Evolutionary conservation across 2,888 invertebrate genomes (phyloP), one percentile per base, ranked within the genome.

Genomic region (Platynereis dumerilii): DNA sequence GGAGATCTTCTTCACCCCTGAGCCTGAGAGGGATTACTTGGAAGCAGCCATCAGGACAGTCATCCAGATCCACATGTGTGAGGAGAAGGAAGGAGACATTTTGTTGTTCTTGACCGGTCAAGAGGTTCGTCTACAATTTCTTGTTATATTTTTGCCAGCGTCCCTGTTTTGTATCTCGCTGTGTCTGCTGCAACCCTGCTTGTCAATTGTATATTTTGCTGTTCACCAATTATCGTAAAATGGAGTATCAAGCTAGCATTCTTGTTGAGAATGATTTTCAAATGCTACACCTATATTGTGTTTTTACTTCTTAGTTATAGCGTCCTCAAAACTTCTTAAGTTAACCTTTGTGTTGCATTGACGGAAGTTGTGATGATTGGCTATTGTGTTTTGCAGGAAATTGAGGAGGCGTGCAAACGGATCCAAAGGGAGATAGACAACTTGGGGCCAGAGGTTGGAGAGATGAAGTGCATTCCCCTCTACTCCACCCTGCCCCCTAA

Each of bases 41-140:
- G 99, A 99, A 86, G 99, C 99, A 0, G 97, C 99, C 0, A 98
- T 99, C 69, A 88, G 98, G 67, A 99, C 99, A 0, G 99, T 99
- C 0, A 90, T 95, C 68, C 94, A 94, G 82, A 99, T 99, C 61
- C 99, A 99, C 82, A 92, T 99, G 88, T 86, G 86, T 79, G 87
- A 87, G 73, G 86, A 86, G 70, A 78, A 75, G 12, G 89, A 91
- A 20, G 98, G 98, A 2, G 98, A 98, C 84, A 89, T 98, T 34
- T 84, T 98, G 0, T 87, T 98, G 61, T 98, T 98, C 82, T 87
- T 97, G 52, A 94, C 93, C 7, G 89, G 89, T 55, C 89, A 90
- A 81, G 89, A 90, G 84, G 87, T 87, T 75, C 67, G 68, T 57
- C n/a, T n/a, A n/a, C n/a, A n/a, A 15, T 5, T 15, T 55, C 55